Conservation (phyloP, 2,888 invertebrate species). For the Papilio demoleus region DNA sequence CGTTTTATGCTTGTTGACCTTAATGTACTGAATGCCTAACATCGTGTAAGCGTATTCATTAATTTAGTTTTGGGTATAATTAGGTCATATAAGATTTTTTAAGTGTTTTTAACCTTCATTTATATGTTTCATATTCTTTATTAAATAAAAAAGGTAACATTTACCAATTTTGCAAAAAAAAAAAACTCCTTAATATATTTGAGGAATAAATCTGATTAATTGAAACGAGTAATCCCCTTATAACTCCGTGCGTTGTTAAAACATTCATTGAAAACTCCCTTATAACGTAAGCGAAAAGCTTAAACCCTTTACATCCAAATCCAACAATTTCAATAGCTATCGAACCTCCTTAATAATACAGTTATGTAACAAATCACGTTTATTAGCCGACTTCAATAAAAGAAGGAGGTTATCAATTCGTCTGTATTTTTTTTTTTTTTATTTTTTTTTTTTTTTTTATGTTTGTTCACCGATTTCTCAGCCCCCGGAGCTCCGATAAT, state of each 20-base stretch:
- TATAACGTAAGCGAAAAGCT: background rate
- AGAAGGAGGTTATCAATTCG: no score
- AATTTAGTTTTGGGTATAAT: background rate
- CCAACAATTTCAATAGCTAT: background rate
- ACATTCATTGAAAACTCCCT: constrained; percentile 8
- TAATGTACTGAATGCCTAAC: background rate
- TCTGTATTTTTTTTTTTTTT: no score
- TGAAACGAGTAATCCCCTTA: constrained; percentile 6
- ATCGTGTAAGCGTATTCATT: background rate
- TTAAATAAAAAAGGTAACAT: no score
- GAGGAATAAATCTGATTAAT: background rate
- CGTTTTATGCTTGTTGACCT: background rate
- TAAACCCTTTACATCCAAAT: background rate
- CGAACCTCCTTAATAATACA: background rate
- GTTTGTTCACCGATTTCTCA: no score
- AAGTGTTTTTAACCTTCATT: background rate
- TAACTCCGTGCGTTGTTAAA: background rate
- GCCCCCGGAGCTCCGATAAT: no score
- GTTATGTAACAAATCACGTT: no score
- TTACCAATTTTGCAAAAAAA: no score
- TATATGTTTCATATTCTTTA: no score
- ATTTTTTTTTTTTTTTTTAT: no score
- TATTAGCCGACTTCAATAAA: no score
- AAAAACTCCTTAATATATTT: background rate
- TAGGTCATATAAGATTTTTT: background rate